These are phyloP conservation scores for Sciurus carolinensis DNA, from an alignment of 2,797 vertebrate species.

Conservation along the genomic window DNA sequence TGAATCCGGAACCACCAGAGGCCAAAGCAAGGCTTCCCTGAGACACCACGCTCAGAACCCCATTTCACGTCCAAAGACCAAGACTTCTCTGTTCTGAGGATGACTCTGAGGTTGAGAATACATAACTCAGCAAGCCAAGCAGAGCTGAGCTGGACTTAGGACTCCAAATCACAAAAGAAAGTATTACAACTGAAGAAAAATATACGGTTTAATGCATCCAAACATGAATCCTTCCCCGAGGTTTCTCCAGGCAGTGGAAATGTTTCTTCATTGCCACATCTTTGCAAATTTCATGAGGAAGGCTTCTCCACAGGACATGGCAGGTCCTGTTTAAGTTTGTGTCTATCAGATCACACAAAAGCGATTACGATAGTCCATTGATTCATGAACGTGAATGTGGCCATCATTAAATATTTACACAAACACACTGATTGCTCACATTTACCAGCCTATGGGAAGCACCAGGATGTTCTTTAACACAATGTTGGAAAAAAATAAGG, in stretches of 20 bases:
- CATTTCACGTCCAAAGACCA: too few relatives aligned
- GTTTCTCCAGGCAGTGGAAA: neutral
- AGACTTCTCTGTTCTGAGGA: neutral
- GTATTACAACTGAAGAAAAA: neutral
- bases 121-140: neutral
- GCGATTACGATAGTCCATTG: slow-evolving; percentile 14
- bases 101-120: neutral
- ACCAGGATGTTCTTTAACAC: neutral
- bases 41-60: neutral
- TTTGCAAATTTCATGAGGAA: slow-evolving; percentile 17
- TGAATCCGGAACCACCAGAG: neutral
- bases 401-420: slow-evolving; percentile 75
- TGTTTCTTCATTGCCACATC: neutral
- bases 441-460: slow-evolving; percentile 28
- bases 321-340: slow-evolving; percentile 60
- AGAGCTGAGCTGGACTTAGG: neutral
- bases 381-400: slow-evolving; percentile 55
- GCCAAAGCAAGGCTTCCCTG: neutral
- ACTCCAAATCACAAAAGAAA: neutral
- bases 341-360: slow-evolving; percentile 58
- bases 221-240: neutral
- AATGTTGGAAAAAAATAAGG: neutral
- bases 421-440: slow-evolving; percentile 77
- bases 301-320: neutral
- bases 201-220: neutral